A percentile compares a stretch with the other conserved stretches of the same genome.
Conservation (phyloP, 2,888 invertebrate genomes). For the Papilio gigon region DNA sequence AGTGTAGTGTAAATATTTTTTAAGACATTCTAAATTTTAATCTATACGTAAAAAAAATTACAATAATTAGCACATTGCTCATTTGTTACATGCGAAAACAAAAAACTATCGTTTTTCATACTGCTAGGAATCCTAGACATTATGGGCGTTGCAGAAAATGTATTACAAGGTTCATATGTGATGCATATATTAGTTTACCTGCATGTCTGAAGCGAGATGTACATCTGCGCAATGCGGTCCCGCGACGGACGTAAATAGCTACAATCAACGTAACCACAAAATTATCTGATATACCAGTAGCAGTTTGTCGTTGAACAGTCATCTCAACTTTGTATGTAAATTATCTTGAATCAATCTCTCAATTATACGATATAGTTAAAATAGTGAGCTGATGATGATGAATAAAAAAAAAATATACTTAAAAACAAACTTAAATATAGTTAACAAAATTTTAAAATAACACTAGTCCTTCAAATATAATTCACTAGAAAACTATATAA, state of each 20-base stretch:
- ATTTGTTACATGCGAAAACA: neutral
- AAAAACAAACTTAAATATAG: no score
- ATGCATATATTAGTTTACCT: neutral
- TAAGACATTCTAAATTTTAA: no score
- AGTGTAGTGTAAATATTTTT: no score
- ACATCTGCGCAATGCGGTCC: constrained; percentile 12
- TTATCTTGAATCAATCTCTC: neutral
- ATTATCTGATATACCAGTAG: constrained; percentile 8
- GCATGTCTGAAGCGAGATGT: constrained; percentile 14
- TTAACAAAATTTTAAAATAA: no score
- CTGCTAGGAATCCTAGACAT: neutral
- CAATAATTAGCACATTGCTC: no score
- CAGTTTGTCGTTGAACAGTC: constrained; percentile 9
- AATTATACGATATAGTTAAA: neutral
- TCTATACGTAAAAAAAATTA: no score
- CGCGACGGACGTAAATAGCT: constrained; percentile 17
- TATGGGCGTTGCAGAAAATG: neutral
- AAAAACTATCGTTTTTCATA: neutral
- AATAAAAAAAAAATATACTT: no score
- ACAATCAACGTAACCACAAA: constrained; percentile 12
- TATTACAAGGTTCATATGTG: neutral
- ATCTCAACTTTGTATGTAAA: constrained; percentile 1
- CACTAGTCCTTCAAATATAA: no score
- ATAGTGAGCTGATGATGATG: no score
- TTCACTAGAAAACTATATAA: no score